Conservation (phyloP, 2,113 vertebrate genomes). For the Euleptes europaea region DNA sequence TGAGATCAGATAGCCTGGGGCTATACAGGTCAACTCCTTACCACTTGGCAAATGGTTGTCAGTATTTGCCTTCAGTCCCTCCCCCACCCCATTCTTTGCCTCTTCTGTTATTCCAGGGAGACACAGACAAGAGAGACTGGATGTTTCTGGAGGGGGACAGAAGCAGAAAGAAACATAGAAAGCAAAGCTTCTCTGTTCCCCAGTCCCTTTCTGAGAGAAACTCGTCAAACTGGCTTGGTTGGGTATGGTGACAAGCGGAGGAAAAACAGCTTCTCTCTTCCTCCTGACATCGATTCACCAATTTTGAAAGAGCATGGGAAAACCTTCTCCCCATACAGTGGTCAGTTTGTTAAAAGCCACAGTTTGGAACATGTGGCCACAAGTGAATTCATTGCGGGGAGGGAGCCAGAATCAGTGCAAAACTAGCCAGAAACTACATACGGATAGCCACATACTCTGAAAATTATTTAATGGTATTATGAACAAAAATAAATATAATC, state of each 20-base stretch:
- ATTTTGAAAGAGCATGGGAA: neutral
- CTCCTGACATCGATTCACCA: neutral
- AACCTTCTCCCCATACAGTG: neutral
- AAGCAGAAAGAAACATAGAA: neutral
- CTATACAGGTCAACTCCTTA: neutral
- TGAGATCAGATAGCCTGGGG: neutral
- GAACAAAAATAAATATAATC: neutral
- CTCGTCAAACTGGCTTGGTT: neutral
- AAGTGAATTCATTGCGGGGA: neutral
- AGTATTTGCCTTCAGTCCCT: too few species aligned
- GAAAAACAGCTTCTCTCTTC: neutral
- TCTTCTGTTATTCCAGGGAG: neutral
- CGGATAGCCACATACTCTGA: too few species aligned
- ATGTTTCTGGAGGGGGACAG: neutral
- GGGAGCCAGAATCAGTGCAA: neutral
- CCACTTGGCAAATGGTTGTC: neutral
- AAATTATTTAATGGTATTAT: neutral
- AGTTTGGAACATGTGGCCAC: neutral
- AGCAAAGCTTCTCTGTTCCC: neutral
- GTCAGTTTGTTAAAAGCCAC: neutral
- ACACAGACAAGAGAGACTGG: too few species aligned
- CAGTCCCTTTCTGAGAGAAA: neutral
- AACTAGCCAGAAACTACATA: neutral
- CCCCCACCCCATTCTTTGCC: neutral
- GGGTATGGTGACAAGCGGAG: neutral